These are phyloP conservation scores for Herpailurus yagouaroundi DNA, from an alignment of 2,113 vertebrate species.

Conservation along the genomic window DNA sequence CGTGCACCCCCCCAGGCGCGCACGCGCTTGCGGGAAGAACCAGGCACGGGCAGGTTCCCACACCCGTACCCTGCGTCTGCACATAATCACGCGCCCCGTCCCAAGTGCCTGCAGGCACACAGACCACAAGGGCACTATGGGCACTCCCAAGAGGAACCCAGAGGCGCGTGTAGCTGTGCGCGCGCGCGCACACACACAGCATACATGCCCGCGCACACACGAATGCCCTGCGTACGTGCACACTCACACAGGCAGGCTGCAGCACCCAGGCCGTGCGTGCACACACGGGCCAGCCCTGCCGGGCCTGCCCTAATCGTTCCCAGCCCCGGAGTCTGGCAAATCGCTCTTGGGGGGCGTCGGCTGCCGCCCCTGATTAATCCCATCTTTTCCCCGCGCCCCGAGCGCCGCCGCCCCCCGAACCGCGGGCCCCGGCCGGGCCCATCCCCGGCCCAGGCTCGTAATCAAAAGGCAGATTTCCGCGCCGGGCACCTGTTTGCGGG, in stretches of 20 bases:
- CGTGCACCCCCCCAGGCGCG: no score
- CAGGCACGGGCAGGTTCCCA: no score
- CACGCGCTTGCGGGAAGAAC: no score
- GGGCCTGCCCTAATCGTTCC: conserved; percentile 77
- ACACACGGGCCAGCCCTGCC: background rate
- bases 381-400: conserved; percentile 83
- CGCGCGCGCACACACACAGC: background rate
- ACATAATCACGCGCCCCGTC: background rate
- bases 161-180: background rate
- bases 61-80: no score
- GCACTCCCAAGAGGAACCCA: accelerated
- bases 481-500: conserved; percentile 89
- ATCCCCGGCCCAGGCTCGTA: conserved; percentile 84
- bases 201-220: background rate
- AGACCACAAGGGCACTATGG: background rate
- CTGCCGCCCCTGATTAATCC: conserved; percentile 91
- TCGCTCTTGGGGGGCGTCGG: conserved; percentile 83
- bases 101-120: background rate
- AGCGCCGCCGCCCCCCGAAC: background rate
- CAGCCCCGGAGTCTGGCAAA: conserved; percentile 81
- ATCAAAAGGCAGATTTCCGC: conserved; percentile 90
- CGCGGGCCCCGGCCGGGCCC: conserved; percentile 76
- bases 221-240: accelerated
- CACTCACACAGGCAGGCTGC: background rate
- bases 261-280: background rate